Evolutionary conservation across 37 sponge, comb jelly and placozoan species (phyloP), one percentile per base, ranked within the genome.

Genomic region (Chondrilla cf. caribensis): DNA sequence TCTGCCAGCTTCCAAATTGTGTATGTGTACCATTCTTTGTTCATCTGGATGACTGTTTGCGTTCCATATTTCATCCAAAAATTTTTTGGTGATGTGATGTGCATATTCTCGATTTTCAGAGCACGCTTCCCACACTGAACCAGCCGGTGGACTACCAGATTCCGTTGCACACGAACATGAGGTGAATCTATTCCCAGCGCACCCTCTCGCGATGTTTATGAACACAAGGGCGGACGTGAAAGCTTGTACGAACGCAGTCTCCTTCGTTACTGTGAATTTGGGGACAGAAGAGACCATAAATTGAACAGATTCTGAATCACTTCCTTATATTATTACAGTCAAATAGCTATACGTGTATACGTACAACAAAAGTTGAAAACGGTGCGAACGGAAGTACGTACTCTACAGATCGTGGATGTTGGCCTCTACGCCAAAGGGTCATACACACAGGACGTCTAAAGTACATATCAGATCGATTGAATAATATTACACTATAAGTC

Each of bases 1-100:
- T 67, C 68, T 67, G 26, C 68, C 68, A 29, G 68, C 68, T 67
- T 67, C 68, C 17, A 67, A 33, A 26, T 67, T 67, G 68, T 67
- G 68, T 3, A 67, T 33, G 33, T 67, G 68, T 28, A 67, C 32
- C 26, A 67, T 2, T 26, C 7, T 8, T 4, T 6, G 32, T 3
- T 67, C 35, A 1, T 33, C 68, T 33, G 15, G 35, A 1, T n/a
- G 26, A 33, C 35, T 28, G 33, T 67, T 17, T 17, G 31, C 1
- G 35, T 33, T 29, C 68, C 68, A 67, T 18, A 67, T 67, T 67
- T 28, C 29, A 67, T 67, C 68, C 31, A 67, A 33, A 33, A 67
- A 67, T 32, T 29, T 8, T 33, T 67, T n/a, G n/a, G 68, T 67
- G 35, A 67, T 33, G 17, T 67, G 35, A 28, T 33, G n/a, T 33